Percentiles rank a stretch among this genome's conserved stretches.
Conservation (phyloP, 2,888 invertebrate species). For the Sinelater perroti region DNA sequence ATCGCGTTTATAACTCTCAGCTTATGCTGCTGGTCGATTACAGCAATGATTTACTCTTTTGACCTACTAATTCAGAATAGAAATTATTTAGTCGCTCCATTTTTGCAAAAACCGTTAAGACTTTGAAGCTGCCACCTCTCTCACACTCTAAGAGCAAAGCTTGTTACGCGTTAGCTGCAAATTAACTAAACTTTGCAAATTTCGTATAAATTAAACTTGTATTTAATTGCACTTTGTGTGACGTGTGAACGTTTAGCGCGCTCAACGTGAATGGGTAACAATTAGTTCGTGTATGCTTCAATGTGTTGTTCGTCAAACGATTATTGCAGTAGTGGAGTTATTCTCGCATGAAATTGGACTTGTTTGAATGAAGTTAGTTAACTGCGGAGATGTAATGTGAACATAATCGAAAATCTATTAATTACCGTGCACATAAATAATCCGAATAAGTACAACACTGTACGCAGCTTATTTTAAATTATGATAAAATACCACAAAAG, state of each 20-base stretch:
- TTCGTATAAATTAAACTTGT: neutral
- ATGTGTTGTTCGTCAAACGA: neutral
- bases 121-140: too few relatives aligned
- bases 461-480: too few relatives aligned
- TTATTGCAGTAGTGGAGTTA: constrained; percentile 1
- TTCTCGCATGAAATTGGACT: constrained; percentile 1
- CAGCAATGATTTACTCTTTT: too few relatives aligned
- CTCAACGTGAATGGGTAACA: neutral
- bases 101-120: too few relatives aligned
- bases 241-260: neutral
- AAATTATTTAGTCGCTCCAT: too few relatives aligned
- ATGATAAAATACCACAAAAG: too few relatives aligned
- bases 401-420: neutral
- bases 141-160: too few relatives aligned
- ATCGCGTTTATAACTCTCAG: too few relatives aligned
- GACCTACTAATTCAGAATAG: too few relatives aligned
- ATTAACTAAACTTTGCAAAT: neutral
- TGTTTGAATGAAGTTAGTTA: constrained; percentile 6
- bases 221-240: constrained; percentile 9
- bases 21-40: too few relatives aligned
- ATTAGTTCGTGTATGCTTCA: constrained; percentile 2
- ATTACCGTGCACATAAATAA: too few relatives aligned
- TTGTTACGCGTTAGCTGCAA: neutral
- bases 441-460: too few relatives aligned
- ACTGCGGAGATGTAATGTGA: neutral